phyloP scores from a whole-genome alignment of 64 coral and sea anemone species.

The Hydrozoanthus tunicans region DNA sequence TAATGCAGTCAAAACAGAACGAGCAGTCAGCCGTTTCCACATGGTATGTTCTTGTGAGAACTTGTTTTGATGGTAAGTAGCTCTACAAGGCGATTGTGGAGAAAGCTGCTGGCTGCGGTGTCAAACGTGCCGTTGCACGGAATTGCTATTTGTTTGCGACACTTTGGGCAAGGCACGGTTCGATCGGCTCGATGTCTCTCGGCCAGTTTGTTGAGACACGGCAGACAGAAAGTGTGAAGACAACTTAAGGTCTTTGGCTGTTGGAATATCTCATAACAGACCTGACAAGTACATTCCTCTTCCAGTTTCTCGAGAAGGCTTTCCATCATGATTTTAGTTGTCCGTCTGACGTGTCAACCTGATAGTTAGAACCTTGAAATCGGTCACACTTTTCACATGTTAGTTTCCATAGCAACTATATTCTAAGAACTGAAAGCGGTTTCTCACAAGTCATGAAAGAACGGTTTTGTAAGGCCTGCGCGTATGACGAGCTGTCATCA shows the following conservation, averaged over 20 bases:
- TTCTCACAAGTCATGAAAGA: neutral
- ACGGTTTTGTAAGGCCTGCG: too few relatives aligned
- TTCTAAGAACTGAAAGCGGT: neutral
- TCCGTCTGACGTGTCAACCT: too few relatives aligned
- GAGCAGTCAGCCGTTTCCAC: conserved; percentile 13
- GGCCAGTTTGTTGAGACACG: conserved; percentile 61
- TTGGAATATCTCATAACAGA: conserved; percentile 47
- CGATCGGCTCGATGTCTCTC: conserved; percentile 50
- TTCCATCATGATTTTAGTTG: conserved; percentile 23
- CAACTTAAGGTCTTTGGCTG: conserved; percentile 27
- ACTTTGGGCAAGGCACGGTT: conserved; percentile 47
- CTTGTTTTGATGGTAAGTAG: conserved; percentile 44
- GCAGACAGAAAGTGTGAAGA: conserved; percentile 51
- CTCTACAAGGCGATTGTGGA: conserved; percentile 36
- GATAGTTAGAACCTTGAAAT: neutral
- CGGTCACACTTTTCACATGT: neutral
- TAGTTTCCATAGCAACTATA: neutral
- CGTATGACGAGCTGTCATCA: too few relatives aligned
- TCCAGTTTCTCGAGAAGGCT: conserved; percentile 33
- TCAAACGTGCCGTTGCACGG: conserved; percentile 13
- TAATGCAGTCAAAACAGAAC: conserved; percentile 54
- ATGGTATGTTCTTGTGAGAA: conserved; percentile 8
- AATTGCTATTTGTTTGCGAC: conserved; percentile 17
- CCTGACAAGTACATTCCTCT: conserved; percentile 50
- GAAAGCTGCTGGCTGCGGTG: neutral